Percentiles rank a stretch among this genome's conserved stretches.
phyloP scores from a whole-genome alignment of 2,888 invertebrate species.

The Lycia hirtaria region DNA sequence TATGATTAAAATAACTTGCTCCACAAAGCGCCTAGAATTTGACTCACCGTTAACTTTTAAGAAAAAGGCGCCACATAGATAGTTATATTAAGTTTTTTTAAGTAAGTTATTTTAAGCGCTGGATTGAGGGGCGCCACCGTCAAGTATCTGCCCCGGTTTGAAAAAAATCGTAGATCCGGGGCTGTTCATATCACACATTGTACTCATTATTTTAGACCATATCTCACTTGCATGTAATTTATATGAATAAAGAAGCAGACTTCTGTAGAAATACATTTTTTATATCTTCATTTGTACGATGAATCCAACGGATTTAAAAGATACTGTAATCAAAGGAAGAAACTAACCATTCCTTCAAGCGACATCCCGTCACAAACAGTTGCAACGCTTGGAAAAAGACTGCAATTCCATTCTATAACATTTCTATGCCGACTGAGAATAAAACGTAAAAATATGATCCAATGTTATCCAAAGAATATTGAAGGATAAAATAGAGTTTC shows the following conservation, averaged over 20 bases:
- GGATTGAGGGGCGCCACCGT: no score
- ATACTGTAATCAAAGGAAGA: slow-evolving; percentile 16
- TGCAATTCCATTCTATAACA: slow-evolving; percentile 24
- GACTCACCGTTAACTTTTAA: no score
- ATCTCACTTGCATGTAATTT: no score
- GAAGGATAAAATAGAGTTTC: slow-evolving; percentile 7
- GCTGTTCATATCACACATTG: neutral
- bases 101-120: no score
- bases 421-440: slow-evolving; percentile 19
- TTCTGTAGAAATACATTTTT: no score
- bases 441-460: slow-evolving; percentile 24
- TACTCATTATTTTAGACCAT: neutral
- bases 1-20: no score
- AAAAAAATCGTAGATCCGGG: no score
- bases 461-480: slow-evolving; percentile 22
- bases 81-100: no score
- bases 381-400: slow-evolving; percentile 9
- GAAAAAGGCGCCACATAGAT: no score
- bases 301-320: neutral
- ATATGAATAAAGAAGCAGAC: no score
- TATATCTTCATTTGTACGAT: neutral
- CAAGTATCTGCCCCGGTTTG: no score
- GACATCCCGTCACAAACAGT: slow-evolving; percentile 18
- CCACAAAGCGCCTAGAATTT: no score
- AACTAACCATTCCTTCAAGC: slow-evolving; percentile 16